phyloP scores from a whole-genome alignment of 1,140 invertebrate genomes.

The Sycobia sp. region DNA sequence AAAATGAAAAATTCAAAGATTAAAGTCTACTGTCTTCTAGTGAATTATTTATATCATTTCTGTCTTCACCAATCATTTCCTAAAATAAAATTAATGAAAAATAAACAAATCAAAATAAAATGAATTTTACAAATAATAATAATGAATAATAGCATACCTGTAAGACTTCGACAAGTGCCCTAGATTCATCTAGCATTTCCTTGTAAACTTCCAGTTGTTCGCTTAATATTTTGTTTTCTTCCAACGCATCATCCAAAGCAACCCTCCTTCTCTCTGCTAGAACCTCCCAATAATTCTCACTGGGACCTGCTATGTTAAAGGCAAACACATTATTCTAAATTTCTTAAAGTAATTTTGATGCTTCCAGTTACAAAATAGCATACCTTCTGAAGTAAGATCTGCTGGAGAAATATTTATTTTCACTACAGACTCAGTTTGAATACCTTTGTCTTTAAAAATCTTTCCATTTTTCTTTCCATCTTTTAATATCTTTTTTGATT shows the following conservation, averaged over 20 bases:
- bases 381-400: constrained; percentile 68
- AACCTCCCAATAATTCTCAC: constrained; percentile 72
- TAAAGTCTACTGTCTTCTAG: constrained; percentile 51
- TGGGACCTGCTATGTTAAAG: constrained; percentile 60
- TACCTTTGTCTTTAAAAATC: constrained; percentile 59
- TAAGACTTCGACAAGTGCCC: constrained; percentile 70
- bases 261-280: constrained; percentile 69
- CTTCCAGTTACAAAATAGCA: neutral
- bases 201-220: constrained; percentile 69
- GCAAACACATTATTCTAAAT: constrained; percentile 12
- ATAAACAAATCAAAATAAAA: constrained; percentile 9
- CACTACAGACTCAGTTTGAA: constrained; percentile 61
- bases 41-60: constrained; percentile 54
- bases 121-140: neutral
- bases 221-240: constrained; percentile 70
- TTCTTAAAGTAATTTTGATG: neutral
- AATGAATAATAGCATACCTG: constrained; percentile 59
- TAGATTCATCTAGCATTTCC: constrained; percentile 72
- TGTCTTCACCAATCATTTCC: constrained; percentile 58
- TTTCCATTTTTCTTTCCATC: constrained; percentile 46
- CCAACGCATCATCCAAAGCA: constrained; percentile 68
- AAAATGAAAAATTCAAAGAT: constrained; percentile 24
- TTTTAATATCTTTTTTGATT: constrained; percentile 39
- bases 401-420: constrained; percentile 62
- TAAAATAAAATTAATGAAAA: constrained; percentile 37